Evolutionary conservation across 2,888 invertebrate genomes (phyloP).

Genomic region (Willowsia nigromaculata): DNA sequence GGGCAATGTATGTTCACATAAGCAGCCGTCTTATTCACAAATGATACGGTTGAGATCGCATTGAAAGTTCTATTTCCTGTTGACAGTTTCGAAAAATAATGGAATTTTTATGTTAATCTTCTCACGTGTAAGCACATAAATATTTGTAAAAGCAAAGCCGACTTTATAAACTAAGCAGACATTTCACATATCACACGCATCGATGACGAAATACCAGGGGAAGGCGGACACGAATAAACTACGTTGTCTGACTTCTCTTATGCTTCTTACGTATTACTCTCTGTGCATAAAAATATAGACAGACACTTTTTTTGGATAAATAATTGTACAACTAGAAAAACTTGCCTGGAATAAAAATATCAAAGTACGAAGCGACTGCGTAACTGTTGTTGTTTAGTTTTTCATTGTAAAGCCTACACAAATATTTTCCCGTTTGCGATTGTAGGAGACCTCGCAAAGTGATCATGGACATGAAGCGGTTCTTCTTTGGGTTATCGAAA

Average conservation of each 20-base stretch:
- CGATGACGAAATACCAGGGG: not conserved
- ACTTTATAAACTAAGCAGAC: not conserved
- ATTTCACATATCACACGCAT: not conserved
- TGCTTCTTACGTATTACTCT: not conserved
- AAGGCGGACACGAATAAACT: not conserved
- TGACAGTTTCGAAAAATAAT: not conserved
- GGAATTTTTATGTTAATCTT: slow-evolving; percentile 2
- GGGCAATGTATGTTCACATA: slow-evolving; percentile 64
- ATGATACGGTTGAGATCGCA: slow-evolving; percentile 47
- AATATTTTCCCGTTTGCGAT: slow-evolving; percentile 69
- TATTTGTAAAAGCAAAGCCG: not conserved
- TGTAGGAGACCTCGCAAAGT: slow-evolving; percentile 61
- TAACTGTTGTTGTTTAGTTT: slow-evolving; percentile 61
- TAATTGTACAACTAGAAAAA: not conserved
- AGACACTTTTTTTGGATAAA: not conserved
- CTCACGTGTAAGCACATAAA: slow-evolving; percentile 10
- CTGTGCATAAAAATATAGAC: not conserved
- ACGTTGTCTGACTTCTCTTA: not conserved
- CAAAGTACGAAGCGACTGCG: slow-evolving; percentile 47
- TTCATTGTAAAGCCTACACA: slow-evolving; percentile 64
- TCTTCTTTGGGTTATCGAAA: slow-evolving; percentile 40
- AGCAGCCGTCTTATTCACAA: slow-evolving; percentile 53
- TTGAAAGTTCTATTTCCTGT: slow-evolving; percentile 62
- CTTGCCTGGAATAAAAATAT: slow-evolving; percentile 68
- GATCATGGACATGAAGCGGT: slow-evolving; percentile 54